Base-by-base conservation (phyloP, 2,113 vertebrate species). In the Bos indicus region DNA sequence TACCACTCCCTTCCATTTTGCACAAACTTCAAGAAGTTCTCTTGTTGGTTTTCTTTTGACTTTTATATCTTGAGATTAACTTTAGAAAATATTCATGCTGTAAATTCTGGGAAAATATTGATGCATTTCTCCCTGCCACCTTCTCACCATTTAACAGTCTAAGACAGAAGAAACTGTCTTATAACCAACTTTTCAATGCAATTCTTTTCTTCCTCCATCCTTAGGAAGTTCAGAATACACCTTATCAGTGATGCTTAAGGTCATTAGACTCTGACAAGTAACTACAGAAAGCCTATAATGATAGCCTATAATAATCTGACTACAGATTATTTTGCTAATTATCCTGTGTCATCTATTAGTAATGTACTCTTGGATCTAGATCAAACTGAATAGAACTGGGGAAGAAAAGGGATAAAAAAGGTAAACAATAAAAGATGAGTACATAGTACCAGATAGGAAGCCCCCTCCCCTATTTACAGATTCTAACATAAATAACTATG, bases 401-500 rank as follows among this genome's bases (percentile, higher is more conserved):
- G 19, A 88, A 60, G 48, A 90, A 87, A 80, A 21, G 78, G 40
- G 92, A n/a, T n/a, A 52, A 54, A 60, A 94, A 96, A 94, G 94
- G 87, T 36, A 85, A 97, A 96, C n/a, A 83, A 40, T 48, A 80
- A 89, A 97, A 78, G 81, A 43, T 64, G 88, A 83, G 26, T 62
- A 92, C 30, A 52, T 17, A 81, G 30, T 81, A 90, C 25, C 74
- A 51, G 36, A 74, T 8, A 97, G 84, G 87, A 80, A 92, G 52
- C n/a, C 57, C 56, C 48, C 57, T 87, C 16, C 80, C 64, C 82
- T 5, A 3, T 88, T 81, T 97, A 97, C 88, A 95, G 91, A 94
- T 87, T 96, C 97, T 97, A 97, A 96, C 87, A 88, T 56, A 98
- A 96, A 77, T 85, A 88, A 95, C 52, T 54, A 82, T n/a, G 28